Evolutionary conservation across 1,140 invertebrate species (phyloP), one percentile per base, ranked within the genome.

Genomic region (Monomorium pharaonis): DNA sequence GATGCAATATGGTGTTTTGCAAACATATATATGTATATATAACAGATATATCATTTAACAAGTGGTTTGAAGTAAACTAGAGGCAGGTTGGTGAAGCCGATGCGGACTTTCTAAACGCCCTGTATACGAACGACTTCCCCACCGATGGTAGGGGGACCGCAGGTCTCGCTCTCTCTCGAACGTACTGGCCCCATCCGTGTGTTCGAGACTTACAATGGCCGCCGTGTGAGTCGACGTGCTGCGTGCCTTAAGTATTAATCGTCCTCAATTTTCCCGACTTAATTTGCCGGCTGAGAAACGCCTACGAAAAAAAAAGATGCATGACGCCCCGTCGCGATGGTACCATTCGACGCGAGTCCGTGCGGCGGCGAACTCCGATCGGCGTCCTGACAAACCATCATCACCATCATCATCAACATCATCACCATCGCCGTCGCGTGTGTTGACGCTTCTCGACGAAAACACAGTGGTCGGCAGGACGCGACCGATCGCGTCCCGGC

Each of bases 221-320:
- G 92, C 91, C 90, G 90, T 92, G 92, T 92, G 91, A 93, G 89
- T 88, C 76, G 88, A 90, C 67, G 86, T 89, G 77, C 86, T 70
- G 77, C 84, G 83, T 84, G 86, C 84, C 87, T 72, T 18, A 58
- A 88, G 86, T 89, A 92, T 92, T 92, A 91, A 93, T 89, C 86
- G 91, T 91, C 84, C 78, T 92, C 89, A 90, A 92, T 91, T 90
- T 91, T 92, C 84, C 56, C 78, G 80, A 78, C 81, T 88, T 89
- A 86, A 88, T 86, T 83, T 76, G 44, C 65, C 77, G 56, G 69
- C 56, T 74, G 62, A 69, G 62, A 74, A 51, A 86, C 89, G 86
- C 83, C 88, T 58, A 88, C 76, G 27, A 58, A 72, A 83, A 44
- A 72, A 63, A 83, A 74, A 92, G 89, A 92, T 91, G 90, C 81